These are phyloP conservation scores for Heliothis subflexa DNA, from an alignment of 1,140 invertebrate genomes.

Conservation along the genomic window DNA sequence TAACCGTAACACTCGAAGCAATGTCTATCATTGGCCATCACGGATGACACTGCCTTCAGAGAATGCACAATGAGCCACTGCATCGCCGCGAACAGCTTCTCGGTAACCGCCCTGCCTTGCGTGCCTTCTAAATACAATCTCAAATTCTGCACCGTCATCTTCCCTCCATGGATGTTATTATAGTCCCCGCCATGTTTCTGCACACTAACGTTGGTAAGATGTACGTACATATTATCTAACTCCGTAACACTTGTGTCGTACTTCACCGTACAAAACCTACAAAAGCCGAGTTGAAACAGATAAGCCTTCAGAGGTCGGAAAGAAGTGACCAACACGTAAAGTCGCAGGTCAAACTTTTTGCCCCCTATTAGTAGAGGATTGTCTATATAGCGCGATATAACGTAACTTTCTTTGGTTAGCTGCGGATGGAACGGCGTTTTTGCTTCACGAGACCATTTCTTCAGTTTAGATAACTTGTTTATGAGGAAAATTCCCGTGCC, in stretches of 20 bases:
- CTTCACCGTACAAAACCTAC: conserved; percentile 93
- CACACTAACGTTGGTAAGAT: conserved; percentile 95
- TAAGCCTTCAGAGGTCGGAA: conserved; percentile 94
- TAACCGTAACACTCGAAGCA: conserved; percentile 98
- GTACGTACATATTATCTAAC: conserved; percentile 94
- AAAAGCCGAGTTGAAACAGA: conserved; percentile 93
- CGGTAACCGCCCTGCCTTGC: conserved; percentile 94
- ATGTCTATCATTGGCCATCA: conserved; percentile 91
- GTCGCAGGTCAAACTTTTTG: conserved; percentile 94
- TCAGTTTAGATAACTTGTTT: conserved; percentile 95
- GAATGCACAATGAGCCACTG: conserved; percentile 96
- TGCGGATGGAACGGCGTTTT: conserved; percentile 94
- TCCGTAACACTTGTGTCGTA: conserved; percentile 92
- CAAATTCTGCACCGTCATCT: conserved; percentile 97
- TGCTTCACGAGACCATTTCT: conserved; percentile 94
- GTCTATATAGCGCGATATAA: conserved; percentile 95
- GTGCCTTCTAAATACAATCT: conserved; percentile 96
- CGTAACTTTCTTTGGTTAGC: conserved; percentile 94
- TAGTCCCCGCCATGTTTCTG: conserved; percentile 96
- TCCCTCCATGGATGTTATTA: conserved; percentile 97
- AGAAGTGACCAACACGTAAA: conserved; percentile 94
- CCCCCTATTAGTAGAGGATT: conserved; percentile 94
- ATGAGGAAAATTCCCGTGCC: conserved; percentile 95
- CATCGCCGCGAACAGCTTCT: conserved; percentile 93
- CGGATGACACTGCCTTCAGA: conserved; percentile 93